A percentile compares a stretch with the other conserved stretches of the same genome.
phyloP scores from a whole-genome alignment of 1,140 invertebrate genomes.

The Diuraphis noxia region DNA sequence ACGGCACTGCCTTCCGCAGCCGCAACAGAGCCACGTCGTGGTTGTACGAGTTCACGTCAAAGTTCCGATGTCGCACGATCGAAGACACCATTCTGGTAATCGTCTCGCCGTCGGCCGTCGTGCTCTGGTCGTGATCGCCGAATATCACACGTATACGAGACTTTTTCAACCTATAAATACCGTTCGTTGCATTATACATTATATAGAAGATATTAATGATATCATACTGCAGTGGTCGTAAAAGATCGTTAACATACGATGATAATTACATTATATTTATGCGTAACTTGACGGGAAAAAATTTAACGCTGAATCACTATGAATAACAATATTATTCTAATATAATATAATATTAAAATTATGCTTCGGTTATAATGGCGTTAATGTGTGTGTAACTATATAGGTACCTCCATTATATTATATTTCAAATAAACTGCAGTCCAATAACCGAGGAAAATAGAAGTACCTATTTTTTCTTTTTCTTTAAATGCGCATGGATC shows the following conservation, averaged over 20 bases:
- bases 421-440: not conserved
- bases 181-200: not conserved
- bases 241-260: not conserved
- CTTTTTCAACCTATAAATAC: slow-evolving; percentile 67
- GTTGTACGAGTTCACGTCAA: slow-evolving; percentile 81
- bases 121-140: slow-evolving; percentile 79
- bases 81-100: slow-evolving; percentile 78
- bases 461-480: not conserved
- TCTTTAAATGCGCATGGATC: not conserved
- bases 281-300: not conserved
- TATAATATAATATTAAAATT: not conserved
- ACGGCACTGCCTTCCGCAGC: slow-evolving; percentile 74
- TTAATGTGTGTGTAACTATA: not conserved
- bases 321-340: not conserved
- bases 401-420: not conserved
- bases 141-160: slow-evolving; percentile 78
- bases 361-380: too few species aligned
- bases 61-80: slow-evolving; percentile 77
- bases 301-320: not conserved
- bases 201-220: too few species aligned
- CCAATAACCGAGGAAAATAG: not conserved
- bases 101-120: slow-evolving; percentile 72
- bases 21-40: slow-evolving; percentile 83
- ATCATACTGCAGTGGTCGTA: too few species aligned
- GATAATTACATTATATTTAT: not conserved